Evolutionary conservation across 1,140 invertebrate genomes (phyloP), one percentile per base, ranked within the genome.

Genomic region (Geopemphigus sp.): DNA sequence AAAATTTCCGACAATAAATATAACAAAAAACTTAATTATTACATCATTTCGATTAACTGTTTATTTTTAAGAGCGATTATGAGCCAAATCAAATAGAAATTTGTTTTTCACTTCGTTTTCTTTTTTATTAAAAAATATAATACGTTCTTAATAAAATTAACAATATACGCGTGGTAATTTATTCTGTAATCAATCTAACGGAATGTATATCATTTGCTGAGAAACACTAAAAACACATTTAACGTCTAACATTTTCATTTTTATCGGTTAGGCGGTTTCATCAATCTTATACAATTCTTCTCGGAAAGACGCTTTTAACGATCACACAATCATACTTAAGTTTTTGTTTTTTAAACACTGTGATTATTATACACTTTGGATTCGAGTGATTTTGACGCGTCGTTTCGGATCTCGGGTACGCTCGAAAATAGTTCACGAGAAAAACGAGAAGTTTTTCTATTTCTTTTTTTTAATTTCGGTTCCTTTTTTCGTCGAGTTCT

Each of bases 331-430:
- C 29, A 59, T 45, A 39, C n/a, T 76, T 39, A 59, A 59, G 54
- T 59, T 74, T 57, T 74, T 57, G 22, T 74, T 74, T 57, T 70
- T 19, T 5, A 24, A 47, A 47, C 50, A 14, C 53, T 26, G 26
- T 10, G 50, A 32, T 73, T 56, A 32, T 56, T n/a, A 32, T 29
- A 56, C 39, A 50, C 39, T 50, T 68, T 26, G 5, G 45, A 14
- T 32, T 73, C 50, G 10, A 73, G 70, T 73, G 70, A 56, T 73
- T 73, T 73, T 73, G 26, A 73, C 24, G 70, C 53, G 50, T 56
- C 70, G 32, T 73, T 73, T 73, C 50, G n/a, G 15, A 56, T 73
- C 32, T 56, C 50, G n/a, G 11, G 50, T 56, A 32, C 32, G 32
- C 47, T 73, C 12, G 15, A 73, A 24, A 68, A 12, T 17, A 73